Evolutionary conservation across 2,113 vertebrate species (phyloP).

Genomic region (Lophotis ruficrista): DNA sequence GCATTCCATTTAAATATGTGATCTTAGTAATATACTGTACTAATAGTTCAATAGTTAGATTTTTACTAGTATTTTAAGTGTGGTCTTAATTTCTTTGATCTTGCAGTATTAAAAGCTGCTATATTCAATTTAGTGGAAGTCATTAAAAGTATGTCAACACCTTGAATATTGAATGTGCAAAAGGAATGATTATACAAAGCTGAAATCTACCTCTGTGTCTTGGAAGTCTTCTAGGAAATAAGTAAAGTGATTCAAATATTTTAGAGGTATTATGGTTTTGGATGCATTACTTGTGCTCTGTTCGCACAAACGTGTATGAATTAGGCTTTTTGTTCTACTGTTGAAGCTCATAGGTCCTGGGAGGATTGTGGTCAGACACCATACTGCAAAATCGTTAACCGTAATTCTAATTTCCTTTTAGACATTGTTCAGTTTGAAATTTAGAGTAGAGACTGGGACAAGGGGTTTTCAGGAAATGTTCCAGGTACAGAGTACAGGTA

Average conservation of each 20-base stretch:
- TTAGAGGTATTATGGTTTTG: background rate
- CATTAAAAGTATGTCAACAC: background rate
- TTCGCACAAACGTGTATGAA: background rate
- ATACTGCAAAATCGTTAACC: background rate
- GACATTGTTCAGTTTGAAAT: background rate
- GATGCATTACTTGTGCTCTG: background rate
- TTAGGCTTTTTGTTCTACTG: background rate
- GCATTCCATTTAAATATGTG: background rate
- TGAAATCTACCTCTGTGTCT: background rate
- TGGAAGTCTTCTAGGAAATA: background rate
- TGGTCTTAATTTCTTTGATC: background rate
- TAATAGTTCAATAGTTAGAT: background rate
- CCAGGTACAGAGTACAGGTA: background rate
- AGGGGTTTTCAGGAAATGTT: background rate
- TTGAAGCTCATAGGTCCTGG: background rate
- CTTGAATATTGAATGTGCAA: background rate
- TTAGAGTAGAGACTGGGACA: background rate
- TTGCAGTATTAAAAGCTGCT: background rate
- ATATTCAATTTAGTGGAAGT: background rate
- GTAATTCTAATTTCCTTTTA: background rate
- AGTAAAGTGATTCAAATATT: background rate
- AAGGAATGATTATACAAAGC: background rate
- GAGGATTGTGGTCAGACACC: background rate
- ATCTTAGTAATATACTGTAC: background rate
- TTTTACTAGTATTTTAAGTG: background rate